Conservation (phyloP, 1,140 invertebrate species). For the Colletes gigas region DNA sequence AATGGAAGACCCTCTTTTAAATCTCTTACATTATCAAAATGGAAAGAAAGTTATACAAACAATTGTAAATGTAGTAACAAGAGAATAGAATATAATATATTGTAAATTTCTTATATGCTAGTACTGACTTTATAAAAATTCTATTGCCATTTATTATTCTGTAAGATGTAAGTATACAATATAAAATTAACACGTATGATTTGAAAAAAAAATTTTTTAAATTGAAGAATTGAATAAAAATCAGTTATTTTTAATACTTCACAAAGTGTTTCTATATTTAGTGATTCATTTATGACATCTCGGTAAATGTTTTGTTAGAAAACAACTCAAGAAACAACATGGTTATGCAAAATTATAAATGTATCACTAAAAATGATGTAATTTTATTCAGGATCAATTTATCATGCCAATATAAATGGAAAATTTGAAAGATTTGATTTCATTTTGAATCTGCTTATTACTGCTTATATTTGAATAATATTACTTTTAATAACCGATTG, state of each 20-base stretch:
- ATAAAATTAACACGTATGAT: neutral
- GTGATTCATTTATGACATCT: neutral
- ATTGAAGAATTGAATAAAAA: neutral
- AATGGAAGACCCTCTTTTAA: slow-evolving; percentile 89
- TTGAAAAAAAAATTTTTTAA: neutral
- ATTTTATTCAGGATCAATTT: too few species aligned
- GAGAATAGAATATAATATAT: slow-evolving; percentile 74
- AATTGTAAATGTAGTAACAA: slow-evolving; percentile 87
- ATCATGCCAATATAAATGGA: too few species aligned
- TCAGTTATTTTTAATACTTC: neutral
- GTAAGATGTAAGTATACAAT: neutral
- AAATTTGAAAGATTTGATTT: too few species aligned
- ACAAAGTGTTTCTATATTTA: neutral
- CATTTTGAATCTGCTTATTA: too few species aligned
- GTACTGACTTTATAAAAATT: slow-evolving; percentile 9
- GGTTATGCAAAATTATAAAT: too few species aligned
- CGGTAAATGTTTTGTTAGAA: neutral
- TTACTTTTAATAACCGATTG: too few species aligned
- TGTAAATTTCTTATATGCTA: neutral
- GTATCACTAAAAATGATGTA: too few species aligned
- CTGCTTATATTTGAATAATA: too few species aligned
- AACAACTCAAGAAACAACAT: neutral
- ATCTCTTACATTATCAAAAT: slow-evolving; percentile 88
- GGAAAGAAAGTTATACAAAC: slow-evolving; percentile 90
- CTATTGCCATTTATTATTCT: neutral